Evolutionary conservation across 2,888 invertebrate genomes (phyloP), one percentile per base, ranked within the genome.

Genomic region (Drosophila lacicola): DNA sequence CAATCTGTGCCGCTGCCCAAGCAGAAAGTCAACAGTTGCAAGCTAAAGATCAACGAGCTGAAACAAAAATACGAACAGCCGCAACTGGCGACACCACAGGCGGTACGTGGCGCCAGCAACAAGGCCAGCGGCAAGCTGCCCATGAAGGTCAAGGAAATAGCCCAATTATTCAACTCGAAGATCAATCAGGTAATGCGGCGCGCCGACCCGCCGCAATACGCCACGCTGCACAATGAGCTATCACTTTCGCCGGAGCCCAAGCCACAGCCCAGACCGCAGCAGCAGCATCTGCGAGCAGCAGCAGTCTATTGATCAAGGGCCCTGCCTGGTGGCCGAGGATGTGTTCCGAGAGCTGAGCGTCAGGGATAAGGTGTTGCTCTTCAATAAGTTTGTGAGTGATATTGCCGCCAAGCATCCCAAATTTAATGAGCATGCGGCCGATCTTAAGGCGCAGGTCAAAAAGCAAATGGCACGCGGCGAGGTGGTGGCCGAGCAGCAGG

Each of bases 291-390:
- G 4, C 56, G 9, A 37, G 17, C 36, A 25, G 37, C 6, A 29
- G 21, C 11, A 21, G 14, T 14, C 19, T 2, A 9, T 10, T 3
- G 14, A 0, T 34, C 25, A 70, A 6, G 78, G 78, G 6, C 80
- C 87, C 10, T 91, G 90, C 36, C 67, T 92, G 2, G 78, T 90
- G 0, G 88, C 91, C 13, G 92, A 92, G 53, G 91, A 88, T 49
- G 90, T 90, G 0, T 91, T 91, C 53, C 83, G 73, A 0, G 86
- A 90, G 47, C 69, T 92, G 10, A 90, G 91, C 3, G 92, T 92
- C 3, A 91, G 89, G 66, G 92, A 92, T 53, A 92, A 91, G 44
- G 90, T 85, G 0, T 34, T 90, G 45, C 71, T 92, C 3, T 92
- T 90, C 41, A 91, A 90, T 17, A 88, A 90, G 41, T 91, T 91